Percentiles rank a stretch among this genome's conserved stretches.
phyloP scores from a whole-genome alignment of 2,113 vertebrate genomes.

The Ochotona princeps region DNA sequence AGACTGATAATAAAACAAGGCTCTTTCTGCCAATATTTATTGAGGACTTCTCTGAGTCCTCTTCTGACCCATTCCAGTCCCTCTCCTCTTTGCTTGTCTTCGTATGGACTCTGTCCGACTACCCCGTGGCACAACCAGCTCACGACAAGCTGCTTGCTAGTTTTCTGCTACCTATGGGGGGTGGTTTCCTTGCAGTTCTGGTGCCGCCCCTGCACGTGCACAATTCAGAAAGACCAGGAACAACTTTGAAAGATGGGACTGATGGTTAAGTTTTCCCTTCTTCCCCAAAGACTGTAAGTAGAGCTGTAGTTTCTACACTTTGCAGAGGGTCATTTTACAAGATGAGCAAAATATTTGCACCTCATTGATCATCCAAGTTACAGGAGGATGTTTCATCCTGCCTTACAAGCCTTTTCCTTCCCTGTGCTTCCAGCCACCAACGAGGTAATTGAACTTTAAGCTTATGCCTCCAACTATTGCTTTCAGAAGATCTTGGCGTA shows the following conservation, averaged over 20 bases:
- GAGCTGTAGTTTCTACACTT: neutral
- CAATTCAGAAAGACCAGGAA: neutral
- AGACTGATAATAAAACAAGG: neutral
- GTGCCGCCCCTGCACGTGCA: neutral
- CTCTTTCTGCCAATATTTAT: neutral
- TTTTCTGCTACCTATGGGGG: neutral
- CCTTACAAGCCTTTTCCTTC: neutral
- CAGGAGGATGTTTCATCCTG: neutral
- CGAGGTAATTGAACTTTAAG: slow-evolving; percentile 7
- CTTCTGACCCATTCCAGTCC: neutral
- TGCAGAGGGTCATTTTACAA: neutral
- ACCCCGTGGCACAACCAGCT: accelerated
- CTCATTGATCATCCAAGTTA: neutral
- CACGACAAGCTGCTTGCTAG: neutral
- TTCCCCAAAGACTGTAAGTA: neutral
- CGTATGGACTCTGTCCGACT: accelerated
- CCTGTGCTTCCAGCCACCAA: neutral
- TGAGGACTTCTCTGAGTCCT: neutral
- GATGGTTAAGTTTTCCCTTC: neutral
- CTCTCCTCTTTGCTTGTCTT: neutral
- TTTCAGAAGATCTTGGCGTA: neutral
- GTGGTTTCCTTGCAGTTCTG: neutral
- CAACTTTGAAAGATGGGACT: too few relatives aligned
- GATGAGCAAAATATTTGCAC: neutral
- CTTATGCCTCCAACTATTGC: neutral